phyloP scores from a whole-genome alignment of 2,888 invertebrate genomes.

The Hirtodrosophila cameraria region DNA sequence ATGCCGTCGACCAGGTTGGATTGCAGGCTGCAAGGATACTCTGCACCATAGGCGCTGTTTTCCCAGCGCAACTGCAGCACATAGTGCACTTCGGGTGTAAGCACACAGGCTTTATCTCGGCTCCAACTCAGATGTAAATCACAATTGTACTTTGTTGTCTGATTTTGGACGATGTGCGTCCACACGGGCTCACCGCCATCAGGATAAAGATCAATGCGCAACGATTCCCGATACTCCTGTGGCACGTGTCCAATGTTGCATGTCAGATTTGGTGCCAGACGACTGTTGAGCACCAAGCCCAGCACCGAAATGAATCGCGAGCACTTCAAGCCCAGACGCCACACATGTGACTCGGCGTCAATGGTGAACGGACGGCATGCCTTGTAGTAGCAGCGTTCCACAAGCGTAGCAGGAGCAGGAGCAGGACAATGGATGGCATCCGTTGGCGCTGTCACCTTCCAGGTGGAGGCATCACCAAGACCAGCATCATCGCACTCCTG shows the following conservation, averaged over 20 bases:
- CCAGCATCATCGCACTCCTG: constrained; percentile 81
- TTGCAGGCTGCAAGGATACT: constrained; percentile 83
- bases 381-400: constrained; percentile 83
- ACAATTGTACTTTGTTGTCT: constrained; percentile 82
- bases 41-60: constrained; percentile 78
- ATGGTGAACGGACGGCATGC: constrained; percentile 82
- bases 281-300: constrained; percentile 81
- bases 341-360: constrained; percentile 71
- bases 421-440: constrained; percentile 15
- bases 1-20: constrained; percentile 79
- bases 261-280: constrained; percentile 78
- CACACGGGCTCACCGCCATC: constrained; percentile 62
- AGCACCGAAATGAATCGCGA: constrained; percentile 81
- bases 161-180: constrained; percentile 72
- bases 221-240: constrained; percentile 78
- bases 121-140: constrained; percentile 79
- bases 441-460: constrained; percentile 28
- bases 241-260: constrained; percentile 50
- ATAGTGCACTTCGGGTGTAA: constrained; percentile 81
- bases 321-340: constrained; percentile 74
- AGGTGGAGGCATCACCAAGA: constrained; percentile 47
- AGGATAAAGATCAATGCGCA: constrained; percentile 77
- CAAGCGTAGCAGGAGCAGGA: constrained; percentile 42
- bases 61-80: constrained; percentile 81
- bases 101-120: constrained; percentile 75